Evolutionary conservation across 1,140 invertebrate genomes (phyloP).

Genomic region (Telenomus remus): DNA sequence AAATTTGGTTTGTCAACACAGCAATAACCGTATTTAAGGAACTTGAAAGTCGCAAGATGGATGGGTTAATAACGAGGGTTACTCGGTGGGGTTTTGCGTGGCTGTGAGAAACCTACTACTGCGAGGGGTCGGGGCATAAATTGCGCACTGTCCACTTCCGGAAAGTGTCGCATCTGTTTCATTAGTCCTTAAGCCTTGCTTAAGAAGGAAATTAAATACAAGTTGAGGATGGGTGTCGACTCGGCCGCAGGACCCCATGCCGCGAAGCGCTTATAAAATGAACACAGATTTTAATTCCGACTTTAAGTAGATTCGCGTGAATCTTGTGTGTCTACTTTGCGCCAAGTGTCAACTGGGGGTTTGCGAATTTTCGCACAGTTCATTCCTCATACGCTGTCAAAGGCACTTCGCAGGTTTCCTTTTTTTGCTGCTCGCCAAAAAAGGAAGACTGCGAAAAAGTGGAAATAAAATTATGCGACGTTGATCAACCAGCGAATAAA

Average conservation of each 20-base stretch:
- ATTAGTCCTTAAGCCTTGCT: constrained; percentile 67
- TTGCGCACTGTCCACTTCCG: constrained; percentile 62
- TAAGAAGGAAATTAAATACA: constrained; percentile 69
- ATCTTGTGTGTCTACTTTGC: constrained; percentile 32
- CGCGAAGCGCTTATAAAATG: constrained; percentile 66
- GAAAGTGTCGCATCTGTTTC: constrained; percentile 65
- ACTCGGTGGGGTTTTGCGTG: constrained; percentile 7
- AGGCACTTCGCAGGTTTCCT: constrained; percentile 8
- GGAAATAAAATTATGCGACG: constrained; percentile 10
- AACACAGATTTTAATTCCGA: constrained; percentile 63
- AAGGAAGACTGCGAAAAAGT: too few species aligned
- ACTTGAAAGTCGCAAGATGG: too few species aligned
- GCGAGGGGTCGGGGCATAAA: constrained; percentile 61
- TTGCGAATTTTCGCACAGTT: constrained; percentile 32
- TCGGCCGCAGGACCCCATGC: constrained; percentile 64
- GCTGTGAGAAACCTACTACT: constrained; percentile 41
- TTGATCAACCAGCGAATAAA: too few species aligned
- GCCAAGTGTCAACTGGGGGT: constrained; percentile 41
- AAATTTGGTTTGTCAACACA: too few species aligned
- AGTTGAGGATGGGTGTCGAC: constrained; percentile 67
- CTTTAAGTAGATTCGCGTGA: constrained; percentile 37
- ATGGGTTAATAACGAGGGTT: constrained; percentile 12
- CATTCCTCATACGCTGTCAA: constrained; percentile 41
- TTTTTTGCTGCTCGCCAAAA: not conserved
- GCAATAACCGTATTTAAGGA: too few species aligned